Evolutionary conservation across 2,113 vertebrate genomes (phyloP), one percentile per base, ranked within the genome.

Genomic region (Chrysochloris asiatica): DNA sequence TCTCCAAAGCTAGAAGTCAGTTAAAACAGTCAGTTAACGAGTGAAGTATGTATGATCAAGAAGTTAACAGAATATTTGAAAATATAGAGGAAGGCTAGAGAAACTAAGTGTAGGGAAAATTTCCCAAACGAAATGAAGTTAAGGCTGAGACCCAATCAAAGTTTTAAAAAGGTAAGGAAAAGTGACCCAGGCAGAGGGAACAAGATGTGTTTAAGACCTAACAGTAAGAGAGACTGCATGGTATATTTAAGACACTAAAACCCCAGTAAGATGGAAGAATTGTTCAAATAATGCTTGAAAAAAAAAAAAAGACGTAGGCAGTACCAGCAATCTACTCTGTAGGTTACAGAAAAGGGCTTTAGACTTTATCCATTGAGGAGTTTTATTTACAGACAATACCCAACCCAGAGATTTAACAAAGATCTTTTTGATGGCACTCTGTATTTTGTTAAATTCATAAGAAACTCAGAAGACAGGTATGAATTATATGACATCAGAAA

Each of bases 381-480:
- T 90, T 92, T 80, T 71, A 91, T 72, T 71, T 56, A 77, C 36
- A 86, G 33, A 56, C 83, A 75, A 59, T 43, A 67, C 24, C 43
- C 45, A 41, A 11, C 86, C 13, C 59, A 24, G 36, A 47, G 30
- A 75, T 71, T 85, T n/a, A n/a, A n/a, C n/a, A n/a, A n/a, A n/a
- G n/a, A 61, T 80, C 4, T 45, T 91, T 88, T 78, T 80, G 50
- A 80, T 4, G 61, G 24, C 48, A 69, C 11, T 52, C n/a, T 81
- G 79, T 93, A 33, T 83, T 88, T 79, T 45, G 36, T 95, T 85
- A 91, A 91, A n/a, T n/a, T 59, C 76, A 77, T 3, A 52, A 36
- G n/a, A 10, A 75, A 21, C 80, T 33, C 83, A 80, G 47, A 78
- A 94, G n/a, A n/a, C n/a, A n/a, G n/a, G n/a, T n/a, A n/a, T n/a